Conservation (phyloP, 2,888 invertebrate species). For the Zygaena filipendulae region DNA sequence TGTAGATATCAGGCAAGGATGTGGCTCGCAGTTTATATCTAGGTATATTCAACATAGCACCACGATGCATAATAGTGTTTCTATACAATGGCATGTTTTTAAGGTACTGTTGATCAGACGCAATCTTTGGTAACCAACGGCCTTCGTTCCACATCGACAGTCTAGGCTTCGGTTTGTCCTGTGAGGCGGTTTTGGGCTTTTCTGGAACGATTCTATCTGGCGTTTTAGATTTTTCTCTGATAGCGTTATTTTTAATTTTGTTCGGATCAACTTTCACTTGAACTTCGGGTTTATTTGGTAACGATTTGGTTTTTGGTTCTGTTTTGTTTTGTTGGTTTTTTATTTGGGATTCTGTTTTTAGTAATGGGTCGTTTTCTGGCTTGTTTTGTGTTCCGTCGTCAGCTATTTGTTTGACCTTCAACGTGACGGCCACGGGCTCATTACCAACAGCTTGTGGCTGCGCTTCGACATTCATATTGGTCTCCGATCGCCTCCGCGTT, state of each 20-base stretch:
- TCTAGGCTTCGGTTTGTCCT: not conserved
- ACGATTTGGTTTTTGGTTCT: too few species aligned
- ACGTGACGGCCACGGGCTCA: not conserved
- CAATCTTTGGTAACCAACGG: not conserved
- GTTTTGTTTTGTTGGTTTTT: too few species aligned
- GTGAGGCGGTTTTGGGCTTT: not conserved
- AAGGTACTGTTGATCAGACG: slow-evolving; percentile 72
- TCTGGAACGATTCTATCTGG: not conserved
- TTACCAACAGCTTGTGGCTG: not conserved
- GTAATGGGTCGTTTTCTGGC: not conserved
- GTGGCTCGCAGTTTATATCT: slow-evolving; percentile 84
- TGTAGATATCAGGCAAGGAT: slow-evolving; percentile 90
- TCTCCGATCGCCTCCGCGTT: slow-evolving; percentile 70
- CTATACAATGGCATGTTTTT: slow-evolving; percentile 77
- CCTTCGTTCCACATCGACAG: not conserved
- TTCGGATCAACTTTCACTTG: not conserved
- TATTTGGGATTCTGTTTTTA: not conserved
- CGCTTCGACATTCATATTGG: slow-evolving; percentile 46
- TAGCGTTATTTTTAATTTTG: not conserved
- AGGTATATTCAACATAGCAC: slow-evolving; percentile 84
- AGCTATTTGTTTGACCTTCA: too few species aligned
- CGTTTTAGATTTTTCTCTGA: not conserved
- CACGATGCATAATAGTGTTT: slow-evolving; percentile 85
- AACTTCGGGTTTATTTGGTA: not conserved
- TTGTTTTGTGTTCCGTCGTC: too few species aligned